phyloP scores from a whole-genome alignment of 2,113 vertebrate genomes.

The Xerus inauris region DNA sequence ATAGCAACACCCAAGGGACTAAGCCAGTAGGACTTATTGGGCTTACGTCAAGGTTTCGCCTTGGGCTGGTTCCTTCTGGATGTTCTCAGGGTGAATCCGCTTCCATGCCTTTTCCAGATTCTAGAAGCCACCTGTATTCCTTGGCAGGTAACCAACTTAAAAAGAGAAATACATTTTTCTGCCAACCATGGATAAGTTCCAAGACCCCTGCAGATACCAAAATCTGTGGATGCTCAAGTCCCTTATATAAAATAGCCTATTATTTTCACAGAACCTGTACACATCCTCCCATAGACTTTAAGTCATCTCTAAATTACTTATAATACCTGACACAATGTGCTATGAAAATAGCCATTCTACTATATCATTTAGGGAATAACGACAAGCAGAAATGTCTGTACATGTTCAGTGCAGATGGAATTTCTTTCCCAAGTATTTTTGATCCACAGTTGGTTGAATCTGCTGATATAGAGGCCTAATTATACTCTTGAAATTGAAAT shows the following conservation, averaged over 20 bases:
- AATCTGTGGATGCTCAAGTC: neutral
- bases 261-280: neutral
- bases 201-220: neutral
- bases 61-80: neutral
- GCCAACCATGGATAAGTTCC: neutral
- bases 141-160: neutral
- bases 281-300: neutral
- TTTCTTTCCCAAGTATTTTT: neutral
- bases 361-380: neutral
- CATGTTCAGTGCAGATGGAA: neutral
- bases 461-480: neutral
- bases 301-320: neutral
- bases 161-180: no score
- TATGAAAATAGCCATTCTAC: neutral
- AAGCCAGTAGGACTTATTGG: neutral
- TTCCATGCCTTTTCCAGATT: neutral
- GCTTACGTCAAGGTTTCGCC: neutral
- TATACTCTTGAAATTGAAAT: neutral
- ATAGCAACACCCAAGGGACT: neutral
- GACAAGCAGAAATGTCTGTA: neutral
- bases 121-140: neutral
- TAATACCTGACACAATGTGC: neutral
- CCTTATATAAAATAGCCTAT: neutral
- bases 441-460: neutral
- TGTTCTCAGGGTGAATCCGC: neutral